phyloP scores from a whole-genome alignment of 92 coral and sea anemone species.

The Epizoanthus stellaris region DNA sequence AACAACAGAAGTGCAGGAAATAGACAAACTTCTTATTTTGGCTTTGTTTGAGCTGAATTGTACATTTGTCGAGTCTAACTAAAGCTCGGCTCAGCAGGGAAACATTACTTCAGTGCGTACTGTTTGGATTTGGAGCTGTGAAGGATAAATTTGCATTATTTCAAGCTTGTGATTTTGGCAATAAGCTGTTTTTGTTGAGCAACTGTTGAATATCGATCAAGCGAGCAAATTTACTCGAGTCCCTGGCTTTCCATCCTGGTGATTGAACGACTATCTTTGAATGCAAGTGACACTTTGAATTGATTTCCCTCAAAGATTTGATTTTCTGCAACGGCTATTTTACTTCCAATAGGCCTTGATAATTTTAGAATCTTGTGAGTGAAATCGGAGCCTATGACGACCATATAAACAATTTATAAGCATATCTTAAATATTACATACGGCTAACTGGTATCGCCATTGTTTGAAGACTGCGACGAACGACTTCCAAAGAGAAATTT shows the following conservation, averaged over 20 bases:
- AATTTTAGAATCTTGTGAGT: slow-evolving; percentile 21
- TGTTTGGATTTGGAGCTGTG: not conserved
- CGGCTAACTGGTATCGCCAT: slow-evolving; percentile 65
- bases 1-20: slow-evolving; percentile 9
- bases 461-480: slow-evolving; percentile 52
- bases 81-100: slow-evolving; percentile 33
- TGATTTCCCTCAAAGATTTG: slow-evolving; percentile 31
- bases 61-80: slow-evolving; percentile 43
- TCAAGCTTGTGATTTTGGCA: not conserved
- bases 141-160: not conserved
- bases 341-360: slow-evolving; percentile 14
- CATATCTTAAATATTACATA: slow-evolving; percentile 87
- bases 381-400: not conserved
- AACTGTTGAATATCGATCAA: slow-evolving; percentile 7
- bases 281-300: slow-evolving; percentile 39
- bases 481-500: slow-evolving; percentile 40
- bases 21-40: not conserved
- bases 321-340: slow-evolving; percentile 21
- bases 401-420: slow-evolving; percentile 79
- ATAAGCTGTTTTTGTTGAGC: slow-evolving; percentile 1
- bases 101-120: slow-evolving; percentile 30
- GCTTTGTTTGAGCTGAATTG: slow-evolving; percentile 36
- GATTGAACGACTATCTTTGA: slow-evolving; percentile 18
- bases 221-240: not conserved
- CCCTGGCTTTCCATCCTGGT: not conserved